phyloP scores from a whole-genome alignment of 1,140 invertebrate species.

The Nilaparvata lugens region DNA sequence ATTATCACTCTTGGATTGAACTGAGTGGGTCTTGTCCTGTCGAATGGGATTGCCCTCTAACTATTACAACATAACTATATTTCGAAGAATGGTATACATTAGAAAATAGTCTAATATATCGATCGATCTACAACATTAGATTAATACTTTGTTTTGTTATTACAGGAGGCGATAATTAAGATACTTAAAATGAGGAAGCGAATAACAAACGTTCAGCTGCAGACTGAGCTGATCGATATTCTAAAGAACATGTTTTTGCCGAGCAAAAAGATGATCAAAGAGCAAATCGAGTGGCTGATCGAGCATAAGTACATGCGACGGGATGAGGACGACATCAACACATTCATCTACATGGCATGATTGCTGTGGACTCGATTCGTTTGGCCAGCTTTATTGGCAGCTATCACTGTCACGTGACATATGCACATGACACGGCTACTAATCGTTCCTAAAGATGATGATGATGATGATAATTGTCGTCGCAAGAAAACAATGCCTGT shows the following conservation, averaged over 20 bases:
- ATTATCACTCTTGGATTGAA: too few relatives aligned
- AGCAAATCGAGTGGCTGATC: slow-evolving; percentile 98
- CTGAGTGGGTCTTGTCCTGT: too few relatives aligned
- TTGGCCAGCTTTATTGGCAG: background rate
- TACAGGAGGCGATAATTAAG: slow-evolving; percentile 96
- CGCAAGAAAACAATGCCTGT: too few relatives aligned
- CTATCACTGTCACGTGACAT: too few relatives aligned
- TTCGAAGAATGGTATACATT: too few relatives aligned
- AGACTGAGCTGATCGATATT: slow-evolving; percentile 95
- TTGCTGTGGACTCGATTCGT: background rate
- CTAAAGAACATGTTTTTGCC: slow-evolving; percentile 99
- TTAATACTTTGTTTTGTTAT: slow-evolving; percentile 29
- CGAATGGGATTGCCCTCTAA: too few relatives aligned
- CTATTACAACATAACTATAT: too few relatives aligned
- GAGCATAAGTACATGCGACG: slow-evolving; percentile 96
- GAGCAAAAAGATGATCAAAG: slow-evolving; percentile 98
- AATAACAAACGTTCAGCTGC: slow-evolving; percentile 87
- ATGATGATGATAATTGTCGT: too few relatives aligned
- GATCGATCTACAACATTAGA: too few relatives aligned
- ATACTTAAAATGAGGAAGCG: slow-evolving; percentile 96
- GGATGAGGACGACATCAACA: slow-evolving; percentile 95
- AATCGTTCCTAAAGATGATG: too few relatives aligned
- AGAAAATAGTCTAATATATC: too few relatives aligned
- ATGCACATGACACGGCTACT: too few relatives aligned
- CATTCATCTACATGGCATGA: slow-evolving; percentile 96